These are phyloP conservation scores for Holacanthus passer DNA, from an alignment of 2,113 vertebrate species.

Conservation along the genomic window DNA sequence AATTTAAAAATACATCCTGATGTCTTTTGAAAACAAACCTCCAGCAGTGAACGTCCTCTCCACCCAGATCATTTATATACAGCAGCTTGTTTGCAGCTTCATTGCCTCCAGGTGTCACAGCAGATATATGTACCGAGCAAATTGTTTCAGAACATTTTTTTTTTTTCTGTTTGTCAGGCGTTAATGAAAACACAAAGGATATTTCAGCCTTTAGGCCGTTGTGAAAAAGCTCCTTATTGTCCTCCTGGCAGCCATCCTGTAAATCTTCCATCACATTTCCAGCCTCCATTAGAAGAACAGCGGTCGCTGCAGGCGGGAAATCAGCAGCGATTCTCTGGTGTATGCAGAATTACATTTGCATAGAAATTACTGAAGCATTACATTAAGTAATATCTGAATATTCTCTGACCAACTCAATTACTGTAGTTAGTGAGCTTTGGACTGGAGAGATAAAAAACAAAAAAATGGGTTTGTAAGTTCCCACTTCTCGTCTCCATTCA, in stretches of 20 bases:
- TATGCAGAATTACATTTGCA: neutral
- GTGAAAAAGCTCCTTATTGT: neutral
- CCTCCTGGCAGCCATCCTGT: slow-evolving; percentile 12
- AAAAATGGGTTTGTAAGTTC: too few relatives aligned
- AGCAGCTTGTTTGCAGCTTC: slow-evolving; percentile 8
- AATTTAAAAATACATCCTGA: too few relatives aligned
- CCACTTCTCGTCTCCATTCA: neutral
- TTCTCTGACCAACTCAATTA: neutral
- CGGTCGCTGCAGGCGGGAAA: neutral
- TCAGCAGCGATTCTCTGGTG: neutral
- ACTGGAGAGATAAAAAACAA: neutral
- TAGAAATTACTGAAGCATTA: neutral
- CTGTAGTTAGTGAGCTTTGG: neutral
- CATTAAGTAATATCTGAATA: neutral
- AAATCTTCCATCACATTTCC: neutral
- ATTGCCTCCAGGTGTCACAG: slow-evolving; percentile 11
- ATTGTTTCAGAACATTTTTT: slow-evolving; percentile 1
- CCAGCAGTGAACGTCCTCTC: neutral
- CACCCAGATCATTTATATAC: neutral
- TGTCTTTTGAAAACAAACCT: too few relatives aligned
- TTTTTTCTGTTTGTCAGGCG: neutral
- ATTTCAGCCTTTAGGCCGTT: neutral
- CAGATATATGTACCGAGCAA: neutral
- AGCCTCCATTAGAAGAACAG: neutral
- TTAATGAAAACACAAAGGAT: slow-evolving; percentile 33